Evolutionary conservation across 2,113 vertebrate genomes (phyloP), one percentile per base, ranked within the genome.

Genomic region (Microtus richardsoni): DNA sequence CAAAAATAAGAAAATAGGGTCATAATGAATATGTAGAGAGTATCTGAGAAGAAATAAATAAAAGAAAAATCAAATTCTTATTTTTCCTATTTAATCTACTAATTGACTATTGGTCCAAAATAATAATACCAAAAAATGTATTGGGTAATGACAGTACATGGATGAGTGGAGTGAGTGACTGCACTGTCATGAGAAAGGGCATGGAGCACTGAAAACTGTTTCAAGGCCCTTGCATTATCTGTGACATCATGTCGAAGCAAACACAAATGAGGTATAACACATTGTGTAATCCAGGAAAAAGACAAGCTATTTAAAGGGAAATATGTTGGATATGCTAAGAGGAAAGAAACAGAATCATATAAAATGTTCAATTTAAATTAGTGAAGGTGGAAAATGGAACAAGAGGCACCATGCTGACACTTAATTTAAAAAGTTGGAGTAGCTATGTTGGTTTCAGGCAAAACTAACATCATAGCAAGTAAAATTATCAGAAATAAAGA

Each of bases 311-410:
- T 89, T 16, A 52, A 60, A 41, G n/a, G 52, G 26, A 68, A 54
- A 66, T 93, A 47, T 82, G 28, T 28, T 30, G 68, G 36, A 84
- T 84, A 58, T 79, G 24, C 8, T 49, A 62, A 77, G 80, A 79
- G 3, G 28, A 71, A 13, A 91, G 19, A 92, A 87, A 78, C 83
- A 1, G 47, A 93, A 49, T 64, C 16, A 73, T 36, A 36, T 13
- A 62, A 54, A 73, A 87, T 80, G 22, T 22, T 88, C 60, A 90
- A 10, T 71, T 62, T 83, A 89, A 95, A 80, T 80, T n/a, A 70
- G 47, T 80, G 54, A 73, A 36, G 77, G 44, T 54, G 47, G 39
- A 26, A 73, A 66, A 70, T 36, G 28, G 36, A 70, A 83, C 79
- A 91, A 66, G 8, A 26, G 39, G 39, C 66, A 26, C 13, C 10